Conservation (phyloP, 2,113 vertebrate genomes). For the Machaerirhynchus nigripectus region DNA sequence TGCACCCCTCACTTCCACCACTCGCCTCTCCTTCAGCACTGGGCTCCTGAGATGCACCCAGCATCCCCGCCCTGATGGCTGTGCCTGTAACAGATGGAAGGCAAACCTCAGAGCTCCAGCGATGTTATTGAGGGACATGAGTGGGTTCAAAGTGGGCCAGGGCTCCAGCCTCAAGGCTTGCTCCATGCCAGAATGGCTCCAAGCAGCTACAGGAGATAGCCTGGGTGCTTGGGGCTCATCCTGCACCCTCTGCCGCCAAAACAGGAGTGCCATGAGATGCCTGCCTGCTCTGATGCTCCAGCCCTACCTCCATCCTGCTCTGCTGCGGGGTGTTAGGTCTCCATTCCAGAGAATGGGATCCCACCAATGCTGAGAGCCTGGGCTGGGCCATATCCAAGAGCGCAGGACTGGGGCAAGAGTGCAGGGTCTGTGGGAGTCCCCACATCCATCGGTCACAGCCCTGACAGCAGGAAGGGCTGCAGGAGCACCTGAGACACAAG, state of each 20-base stretch:
- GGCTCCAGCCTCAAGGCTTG: background rate
- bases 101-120: background rate
- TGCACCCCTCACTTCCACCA: background rate
- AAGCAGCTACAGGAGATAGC: background rate
- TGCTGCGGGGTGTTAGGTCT: background rate
- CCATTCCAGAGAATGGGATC: background rate
- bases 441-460: accelerated
- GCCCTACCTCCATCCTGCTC: background rate
- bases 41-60: background rate
- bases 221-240: background rate
- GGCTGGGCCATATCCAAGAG: background rate
- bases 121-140: background rate
- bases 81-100: background rate
- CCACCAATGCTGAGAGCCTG: background rate
- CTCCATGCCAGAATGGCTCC: background rate
- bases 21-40: background rate
- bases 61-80: background rate
- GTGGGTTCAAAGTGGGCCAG: background rate
- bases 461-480: background rate
- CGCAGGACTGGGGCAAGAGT: background rate
- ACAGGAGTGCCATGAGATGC: background rate
- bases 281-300: background rate
- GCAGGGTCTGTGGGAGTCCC: background rate
- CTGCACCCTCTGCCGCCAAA: background rate
- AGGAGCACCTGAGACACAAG: background rate